These are phyloP conservation scores for Tipula vernalis DNA, from an alignment of 2,888 invertebrate genomes.

Conservation along the genomic window DNA sequence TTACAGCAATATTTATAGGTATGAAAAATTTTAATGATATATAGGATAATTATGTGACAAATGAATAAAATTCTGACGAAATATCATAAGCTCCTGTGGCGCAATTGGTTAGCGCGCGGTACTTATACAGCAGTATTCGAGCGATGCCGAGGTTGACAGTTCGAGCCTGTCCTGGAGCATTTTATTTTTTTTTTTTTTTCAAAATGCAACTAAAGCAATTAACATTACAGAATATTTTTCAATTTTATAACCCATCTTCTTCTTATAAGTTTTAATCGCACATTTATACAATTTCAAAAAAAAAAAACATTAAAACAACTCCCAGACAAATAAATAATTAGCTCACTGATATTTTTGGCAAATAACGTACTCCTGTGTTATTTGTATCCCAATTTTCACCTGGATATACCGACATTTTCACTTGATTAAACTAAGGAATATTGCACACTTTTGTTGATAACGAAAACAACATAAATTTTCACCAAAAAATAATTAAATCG, in stretches of 20 bases:
- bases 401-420: constrained; percentile 19
- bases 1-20: too few species aligned
- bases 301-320: too few species aligned
- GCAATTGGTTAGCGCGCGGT: constrained; percentile 89
- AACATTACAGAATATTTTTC: too few species aligned
- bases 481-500: too few species aligned
- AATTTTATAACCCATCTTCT: too few species aligned
- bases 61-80: too few species aligned
- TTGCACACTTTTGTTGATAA: background rate
- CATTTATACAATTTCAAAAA: too few species aligned
- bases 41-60: too few species aligned
- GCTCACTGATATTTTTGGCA: constrained; percentile 19
- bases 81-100: constrained; percentile 52
- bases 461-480: background rate
- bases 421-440: too few species aligned
- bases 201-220: background rate
- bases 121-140: constrained; percentile 42
- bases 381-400: constrained; percentile 19
- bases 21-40: too few species aligned
- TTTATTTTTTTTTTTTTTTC: background rate
- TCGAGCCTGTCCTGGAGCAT: constrained; percentile 7
- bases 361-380: constrained; percentile 19
- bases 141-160: constrained; percentile 8
- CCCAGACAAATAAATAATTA: background rate
- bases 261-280: too few species aligned